Base-by-base conservation (phyloP, 2,797 vertebrate genomes). In the Oreochromis mossambicus region DNA sequence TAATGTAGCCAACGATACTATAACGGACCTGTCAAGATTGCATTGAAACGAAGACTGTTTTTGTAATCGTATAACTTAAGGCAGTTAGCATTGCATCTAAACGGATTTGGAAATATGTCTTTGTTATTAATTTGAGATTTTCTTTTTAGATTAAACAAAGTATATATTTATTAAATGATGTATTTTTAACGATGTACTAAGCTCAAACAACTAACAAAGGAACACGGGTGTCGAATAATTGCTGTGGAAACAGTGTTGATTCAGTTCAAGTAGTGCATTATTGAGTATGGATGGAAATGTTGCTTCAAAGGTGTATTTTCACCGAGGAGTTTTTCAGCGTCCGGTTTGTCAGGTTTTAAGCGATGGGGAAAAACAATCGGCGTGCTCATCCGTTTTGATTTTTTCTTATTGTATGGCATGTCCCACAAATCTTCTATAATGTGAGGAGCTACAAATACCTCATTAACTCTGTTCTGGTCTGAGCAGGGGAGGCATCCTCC, bases 401-500 rank as follows among this genome's bases (percentile, higher is more conserved):
- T 77, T 78, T 50, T 75, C 77, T 82, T 63, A 88, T 36, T 24
- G 7, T 54, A 50, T 87, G 63, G 83, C 83, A 83, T 43, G 83
- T 86, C 38, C 78, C 55, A 70, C 83, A 86, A 80, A 87, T 88
- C 87, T 89, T 76, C 91, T 77, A 79, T 79, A 90, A 92, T 83
- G 85, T 38, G 79, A 92, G 88, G 90, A 54, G 50, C 88, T 86
- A 86, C 90, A 94, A 86, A 94, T 94, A 94, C 93, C 93, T 94
- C 84, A 91, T 94, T 94, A 94, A 91, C 86, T 88, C 66, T 84
- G 84, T 86, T 92, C 84, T 83, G 83, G 86, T 85, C 86, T 83
- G 86, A 89, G 87, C 87, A 90, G 85, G 91, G 91, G 86, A 91
- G 89, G 89, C 92, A 89, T 94, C 93, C 93, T 94, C 89, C 92